Evolutionary conservation across 2,888 invertebrate genomes (phyloP).

Genomic region (Lycia hirtaria): DNA sequence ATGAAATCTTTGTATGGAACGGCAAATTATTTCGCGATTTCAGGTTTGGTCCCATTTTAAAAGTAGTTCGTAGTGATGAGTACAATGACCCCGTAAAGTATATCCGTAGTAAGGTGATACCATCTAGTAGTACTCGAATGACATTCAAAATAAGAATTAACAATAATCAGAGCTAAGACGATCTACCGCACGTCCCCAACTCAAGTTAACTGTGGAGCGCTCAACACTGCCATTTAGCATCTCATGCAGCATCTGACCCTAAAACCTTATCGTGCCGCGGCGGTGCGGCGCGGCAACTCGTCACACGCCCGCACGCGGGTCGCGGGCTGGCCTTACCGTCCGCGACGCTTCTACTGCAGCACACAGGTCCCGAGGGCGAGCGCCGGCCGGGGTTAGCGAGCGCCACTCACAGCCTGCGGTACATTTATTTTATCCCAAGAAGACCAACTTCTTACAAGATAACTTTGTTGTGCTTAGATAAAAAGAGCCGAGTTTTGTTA

Average conservation of each 20-base stretch:
- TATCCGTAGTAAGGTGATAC: neutral
- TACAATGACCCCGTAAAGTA: too few species aligned
- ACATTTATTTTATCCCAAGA: too few species aligned
- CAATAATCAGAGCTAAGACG: neutral
- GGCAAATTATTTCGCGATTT: too few species aligned
- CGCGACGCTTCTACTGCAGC: neutral
- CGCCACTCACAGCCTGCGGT: too few species aligned
- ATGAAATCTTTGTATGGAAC: too few species aligned
- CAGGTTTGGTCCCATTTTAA: too few species aligned
- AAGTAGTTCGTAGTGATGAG: too few species aligned
- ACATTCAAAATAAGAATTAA: neutral
- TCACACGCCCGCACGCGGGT: slow-evolving; percentile 39
- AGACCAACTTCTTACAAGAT: too few species aligned
- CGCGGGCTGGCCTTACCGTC: slow-evolving; percentile 37
- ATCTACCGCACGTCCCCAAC: slow-evolving; percentile 1
- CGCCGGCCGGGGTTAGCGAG: too few species aligned
- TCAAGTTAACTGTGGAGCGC: neutral
- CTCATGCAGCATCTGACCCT: slow-evolving; percentile 39
- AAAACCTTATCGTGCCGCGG: slow-evolving; percentile 42
- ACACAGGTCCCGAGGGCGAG: neutral
- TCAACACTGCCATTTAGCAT: slow-evolving; percentile 27
- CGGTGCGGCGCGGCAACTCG: too few species aligned
- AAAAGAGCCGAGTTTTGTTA: too few species aligned
- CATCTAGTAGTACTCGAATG: neutral
- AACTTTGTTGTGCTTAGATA: too few species aligned